phyloP scores from a whole-genome alignment of 2,888 invertebrate genomes.

The Cephalotes varians region DNA sequence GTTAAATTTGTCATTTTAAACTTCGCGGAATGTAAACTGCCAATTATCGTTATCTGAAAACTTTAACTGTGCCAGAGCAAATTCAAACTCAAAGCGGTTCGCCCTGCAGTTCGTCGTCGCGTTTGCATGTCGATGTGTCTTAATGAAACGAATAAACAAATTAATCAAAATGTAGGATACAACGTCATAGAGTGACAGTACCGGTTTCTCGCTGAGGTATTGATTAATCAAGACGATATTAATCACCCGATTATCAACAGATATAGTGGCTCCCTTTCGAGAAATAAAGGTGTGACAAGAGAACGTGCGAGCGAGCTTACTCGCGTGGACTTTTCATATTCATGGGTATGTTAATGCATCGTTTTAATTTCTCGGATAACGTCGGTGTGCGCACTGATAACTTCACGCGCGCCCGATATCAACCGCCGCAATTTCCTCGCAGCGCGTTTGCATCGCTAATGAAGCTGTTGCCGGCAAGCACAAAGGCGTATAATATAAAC shows the following conservation, averaged over 20 bases:
- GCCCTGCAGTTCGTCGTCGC: not conserved
- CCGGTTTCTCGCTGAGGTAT: not conserved
- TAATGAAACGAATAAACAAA: not conserved
- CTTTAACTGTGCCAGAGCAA: not conserved
- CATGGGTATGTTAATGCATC: conserved; percentile 72
- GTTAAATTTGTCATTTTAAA: not conserved
- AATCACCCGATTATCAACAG: conserved; percentile 29
- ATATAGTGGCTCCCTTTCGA: not conserved
- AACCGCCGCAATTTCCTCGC: conserved; percentile 37
- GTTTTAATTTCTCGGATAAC: conserved; percentile 60
- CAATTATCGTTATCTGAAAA: not conserved
- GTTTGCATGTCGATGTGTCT: not conserved
- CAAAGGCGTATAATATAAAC: conserved; percentile 53
- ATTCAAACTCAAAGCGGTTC: not conserved
- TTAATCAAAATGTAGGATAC: conserved; percentile 15
- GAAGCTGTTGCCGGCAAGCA: conserved; percentile 59
- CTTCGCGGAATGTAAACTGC: conserved; percentile 7
- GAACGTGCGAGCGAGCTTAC: not conserved
- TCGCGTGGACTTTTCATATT: conserved; percentile 66
- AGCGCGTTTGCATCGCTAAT: conserved; percentile 73
- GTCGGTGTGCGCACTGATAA: conserved; percentile 71
- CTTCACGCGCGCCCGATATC: conserved; percentile 62
- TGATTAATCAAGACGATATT: conserved; percentile 15
- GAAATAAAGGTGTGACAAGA: conserved; percentile 6
- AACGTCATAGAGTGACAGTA: not conserved